phyloP scores from a whole-genome alignment of 2,113 vertebrate species.

The Aptenodytes patagonicus region DNA sequence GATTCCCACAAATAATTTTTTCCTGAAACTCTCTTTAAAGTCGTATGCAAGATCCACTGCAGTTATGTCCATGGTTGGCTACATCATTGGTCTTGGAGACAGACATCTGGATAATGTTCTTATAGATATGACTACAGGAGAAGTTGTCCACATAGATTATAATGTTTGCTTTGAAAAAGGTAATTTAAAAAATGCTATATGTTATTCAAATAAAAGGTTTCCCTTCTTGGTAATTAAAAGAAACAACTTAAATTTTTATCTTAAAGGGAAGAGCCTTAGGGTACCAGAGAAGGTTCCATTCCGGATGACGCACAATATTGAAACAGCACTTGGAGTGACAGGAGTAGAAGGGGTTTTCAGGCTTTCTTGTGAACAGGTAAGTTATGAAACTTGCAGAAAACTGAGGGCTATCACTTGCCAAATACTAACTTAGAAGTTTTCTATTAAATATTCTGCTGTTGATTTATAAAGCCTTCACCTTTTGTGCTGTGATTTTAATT shows the following conservation, averaged over 20 bases:
- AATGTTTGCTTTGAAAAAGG: slow-evolving; percentile 99
- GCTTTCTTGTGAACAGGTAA: slow-evolving; percentile 96
- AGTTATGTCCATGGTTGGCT: slow-evolving; percentile 99
- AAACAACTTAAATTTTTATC: slow-evolving; percentile 51
- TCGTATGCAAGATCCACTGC: slow-evolving; percentile 96
- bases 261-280: slow-evolving; percentile 91
- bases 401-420: background rate
- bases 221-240: slow-evolving; percentile 21
- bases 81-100: slow-evolving; percentile 97
- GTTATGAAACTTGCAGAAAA: background rate
- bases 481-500: background rate
- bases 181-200: slow-evolving; percentile 63
- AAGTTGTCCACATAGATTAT: slow-evolving; percentile 99
- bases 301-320: slow-evolving; percentile 98
- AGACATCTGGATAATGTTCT: slow-evolving; percentile 98
- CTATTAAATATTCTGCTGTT: background rate
- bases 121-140: slow-evolving; percentile 98
- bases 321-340: slow-evolving; percentile 92
- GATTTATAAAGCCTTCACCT: background rate
- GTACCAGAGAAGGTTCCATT: slow-evolving; percentile 98
- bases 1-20: slow-evolving; percentile 62
- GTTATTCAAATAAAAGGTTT: slow-evolving; percentile 39
- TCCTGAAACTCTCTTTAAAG: slow-evolving; percentile 74
- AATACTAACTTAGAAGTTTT: background rate
- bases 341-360: slow-evolving; percentile 97